Percentiles rank a stretch among this genome's conserved stretches.
phyloP scores from a whole-genome alignment of 2,113 vertebrate genomes.

The Lycaon pictus region DNA sequence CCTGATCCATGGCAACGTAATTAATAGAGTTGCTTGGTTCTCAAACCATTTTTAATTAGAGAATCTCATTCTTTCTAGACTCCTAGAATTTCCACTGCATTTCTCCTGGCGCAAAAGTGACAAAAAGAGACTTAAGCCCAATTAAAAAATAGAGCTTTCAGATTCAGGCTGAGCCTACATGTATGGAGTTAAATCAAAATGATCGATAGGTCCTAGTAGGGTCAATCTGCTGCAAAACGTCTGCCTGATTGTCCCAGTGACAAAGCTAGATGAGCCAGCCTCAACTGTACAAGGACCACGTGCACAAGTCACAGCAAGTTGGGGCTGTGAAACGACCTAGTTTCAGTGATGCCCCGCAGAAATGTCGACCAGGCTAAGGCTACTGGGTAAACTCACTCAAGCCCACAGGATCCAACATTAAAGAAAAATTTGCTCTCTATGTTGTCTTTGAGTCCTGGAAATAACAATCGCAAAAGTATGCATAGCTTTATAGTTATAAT shows the following conservation, averaged over 20 bases:
- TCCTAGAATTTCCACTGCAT: background rate
- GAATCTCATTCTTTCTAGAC: background rate
- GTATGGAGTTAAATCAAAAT: background rate
- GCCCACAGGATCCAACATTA: background rate
- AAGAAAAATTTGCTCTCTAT: background rate
- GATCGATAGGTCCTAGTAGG: constrained; percentile 34
- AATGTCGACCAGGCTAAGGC: background rate
- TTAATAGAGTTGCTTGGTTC: background rate
- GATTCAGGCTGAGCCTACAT: background rate
- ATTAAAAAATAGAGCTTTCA: background rate
- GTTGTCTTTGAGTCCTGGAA: background rate
- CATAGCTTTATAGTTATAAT: background rate
- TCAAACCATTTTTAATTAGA: constrained; percentile 29
- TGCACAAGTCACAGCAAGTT: background rate
- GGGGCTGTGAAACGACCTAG: background rate
- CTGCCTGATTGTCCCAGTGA: background rate
- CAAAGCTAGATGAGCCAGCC: background rate
- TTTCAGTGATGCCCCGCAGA: background rate
- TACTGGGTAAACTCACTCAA: background rate
- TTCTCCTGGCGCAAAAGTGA: background rate
- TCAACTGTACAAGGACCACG: background rate
- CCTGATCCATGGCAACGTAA: background rate
- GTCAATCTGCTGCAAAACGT: background rate
- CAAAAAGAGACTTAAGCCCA: background rate
- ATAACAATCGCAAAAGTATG: background rate